Evolutionary conservation across 2,888 invertebrate species (phyloP), one percentile per base, ranked within the genome.

Genomic region (Drosophila antonietae): DNA sequence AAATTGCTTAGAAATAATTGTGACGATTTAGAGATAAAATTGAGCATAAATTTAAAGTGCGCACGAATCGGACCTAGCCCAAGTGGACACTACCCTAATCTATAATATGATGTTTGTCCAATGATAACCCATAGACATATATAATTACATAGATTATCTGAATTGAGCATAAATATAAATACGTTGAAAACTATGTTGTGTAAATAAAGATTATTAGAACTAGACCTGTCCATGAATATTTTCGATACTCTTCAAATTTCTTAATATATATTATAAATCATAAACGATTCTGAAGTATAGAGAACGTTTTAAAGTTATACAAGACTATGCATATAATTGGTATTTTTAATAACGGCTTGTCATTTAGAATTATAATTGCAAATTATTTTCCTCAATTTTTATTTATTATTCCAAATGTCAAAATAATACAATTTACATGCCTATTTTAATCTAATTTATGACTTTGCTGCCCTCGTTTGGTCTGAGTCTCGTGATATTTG

Each of bases 1-100:
- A 52, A 53, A 63, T 67, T 69, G 68, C 57, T 55, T 59, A 47
- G 39, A 56, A 55, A 64, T 73, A 63, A 68, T 60, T 72, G 62
- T 23, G 46, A 35, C 14, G 18, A 67, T 51, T 37, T 3, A 31
- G 20, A 73, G 47, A 57, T 73, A 57, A 52, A 47, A 58, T 61
- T 28, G 52, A 52, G n/a, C 43, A 33, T 39, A 12, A 23, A 52
- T 33, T 33, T 3, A 18, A 18, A 18, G n/a, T 43, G 49, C n/a
- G 18, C 14, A 46, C 14, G 35, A 20, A 59, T 58, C 14, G 23
- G 33, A 67, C 41, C 20, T 28, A 51, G 31, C 33, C 52, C 53
- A 28, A 68, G 18, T 5, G 15, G 18, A 53, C 35, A 15, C 51
- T 12, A 8, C 18, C 4, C 35, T 14, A 51, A 51, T 51, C 51